These are phyloP conservation scores for Megaustenia siamemsis DNA, from an alignment of 2,888 invertebrate genomes.

Conservation along the genomic window DNA sequence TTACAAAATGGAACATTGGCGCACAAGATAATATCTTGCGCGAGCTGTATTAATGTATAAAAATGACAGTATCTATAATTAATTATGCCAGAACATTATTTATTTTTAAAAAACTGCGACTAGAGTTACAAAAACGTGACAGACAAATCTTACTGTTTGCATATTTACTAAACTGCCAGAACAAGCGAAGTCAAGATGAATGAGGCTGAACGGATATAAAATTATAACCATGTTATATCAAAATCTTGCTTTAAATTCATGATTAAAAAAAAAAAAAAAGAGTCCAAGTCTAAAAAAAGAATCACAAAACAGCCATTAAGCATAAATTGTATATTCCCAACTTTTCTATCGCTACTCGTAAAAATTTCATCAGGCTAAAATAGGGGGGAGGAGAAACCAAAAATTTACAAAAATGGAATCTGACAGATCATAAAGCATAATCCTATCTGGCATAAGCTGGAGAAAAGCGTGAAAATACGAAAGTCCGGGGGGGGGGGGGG, in stretches of 20 bases:
- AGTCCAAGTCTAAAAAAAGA: background rate
- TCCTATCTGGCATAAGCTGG: constrained; percentile 32
- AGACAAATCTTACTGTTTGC: too few species aligned
- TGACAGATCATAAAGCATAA: constrained; percentile 50
- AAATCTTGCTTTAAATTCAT: background rate
- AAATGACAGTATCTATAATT: too few species aligned
- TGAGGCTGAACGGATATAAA: background rate
- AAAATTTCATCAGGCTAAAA: background rate
- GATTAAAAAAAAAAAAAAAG: background rate
- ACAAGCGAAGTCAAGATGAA: background rate
- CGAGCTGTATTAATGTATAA: too few species aligned
- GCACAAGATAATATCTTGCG: too few species aligned
- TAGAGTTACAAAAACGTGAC: background rate
- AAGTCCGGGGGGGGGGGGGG: constrained; percentile 24
- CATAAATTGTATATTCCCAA: constrained; percentile 17
- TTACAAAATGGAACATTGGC: too few species aligned
- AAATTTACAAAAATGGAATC: constrained; percentile 25
- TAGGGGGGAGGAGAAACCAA: background rate
- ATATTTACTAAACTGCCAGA: background rate
- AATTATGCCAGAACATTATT: too few species aligned
- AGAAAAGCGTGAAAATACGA: constrained; percentile 31
- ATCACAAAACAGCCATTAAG: constrained; percentile 16
- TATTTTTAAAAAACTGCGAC: background rate
- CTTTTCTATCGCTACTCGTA: background rate
- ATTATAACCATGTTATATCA: background rate